These are phyloP conservation scores for Bryconaethiops microstoma DNA, from an alignment of 2,797 vertebrate species.

Conservation along the genomic window DNA sequence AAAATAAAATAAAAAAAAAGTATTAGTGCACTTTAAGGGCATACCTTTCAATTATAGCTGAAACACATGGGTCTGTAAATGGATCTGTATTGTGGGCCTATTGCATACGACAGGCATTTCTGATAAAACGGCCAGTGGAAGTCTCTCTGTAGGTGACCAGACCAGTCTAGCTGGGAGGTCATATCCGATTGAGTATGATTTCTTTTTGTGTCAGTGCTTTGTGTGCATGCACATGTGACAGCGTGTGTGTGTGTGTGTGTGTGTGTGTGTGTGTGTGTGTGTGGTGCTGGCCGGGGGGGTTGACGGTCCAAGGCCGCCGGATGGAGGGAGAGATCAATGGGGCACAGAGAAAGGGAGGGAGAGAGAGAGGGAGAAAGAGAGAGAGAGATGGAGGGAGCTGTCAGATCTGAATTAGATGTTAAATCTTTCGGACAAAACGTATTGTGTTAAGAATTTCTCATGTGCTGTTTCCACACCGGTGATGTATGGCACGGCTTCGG, in stretches of 20 bases:
- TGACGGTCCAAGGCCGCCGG: constrained; percentile 84
- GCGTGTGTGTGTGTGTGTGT: neutral
- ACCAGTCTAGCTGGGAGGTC: neutral
- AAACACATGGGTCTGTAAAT: too few relatives aligned
- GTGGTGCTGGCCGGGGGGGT: neutral
- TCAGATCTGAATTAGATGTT: constrained; percentile 97
- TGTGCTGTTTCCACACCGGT: constrained; percentile 87
- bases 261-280: neutral
- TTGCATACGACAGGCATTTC: too few relatives aligned
- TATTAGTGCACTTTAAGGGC: too few relatives aligned
- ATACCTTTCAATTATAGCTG: too few relatives aligned
- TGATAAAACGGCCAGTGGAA: too few relatives aligned
- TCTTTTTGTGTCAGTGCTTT: neutral
- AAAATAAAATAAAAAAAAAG: too few relatives aligned
- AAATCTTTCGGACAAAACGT: constrained; percentile 94
- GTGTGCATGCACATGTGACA: neutral
- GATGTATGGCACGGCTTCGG: constrained; percentile 87
- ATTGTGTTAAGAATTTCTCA: constrained; percentile 95
- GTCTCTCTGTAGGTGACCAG: neutral
- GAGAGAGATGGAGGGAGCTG: constrained; percentile 53
- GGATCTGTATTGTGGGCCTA: neutral
- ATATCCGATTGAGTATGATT: neutral
- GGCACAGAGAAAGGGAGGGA: constrained; percentile 68
- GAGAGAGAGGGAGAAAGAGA: constrained; percentile 5
- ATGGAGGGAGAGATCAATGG: constrained; percentile 84